Base-by-base conservation (phyloP, 2,797 vertebrate species). In the Eurystomus glaucurus region DNA sequence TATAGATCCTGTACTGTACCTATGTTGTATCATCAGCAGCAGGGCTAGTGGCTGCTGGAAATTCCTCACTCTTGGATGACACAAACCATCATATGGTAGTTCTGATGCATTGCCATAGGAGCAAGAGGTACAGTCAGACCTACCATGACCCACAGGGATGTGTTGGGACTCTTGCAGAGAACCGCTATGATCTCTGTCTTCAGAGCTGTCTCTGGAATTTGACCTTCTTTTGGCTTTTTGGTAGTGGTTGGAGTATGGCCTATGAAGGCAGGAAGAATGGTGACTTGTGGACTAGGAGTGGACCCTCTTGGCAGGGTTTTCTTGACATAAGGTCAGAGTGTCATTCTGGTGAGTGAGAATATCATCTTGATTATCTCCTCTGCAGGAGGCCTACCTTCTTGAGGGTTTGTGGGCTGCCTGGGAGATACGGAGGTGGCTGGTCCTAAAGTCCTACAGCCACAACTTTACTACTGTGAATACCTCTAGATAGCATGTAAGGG, bases 1-100 rank as follows among this genome's bases (percentile, higher is more conserved):
- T 18, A 9, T 1, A 18, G 46, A 52, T 28, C 35, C 57, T 5
- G 0, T 48, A 8, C 19, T 29, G 31, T 1, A 4, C 46, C 11
- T 14, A 1, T 14, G 14, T 20, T 4, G 0, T 8, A 13, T 14
- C 22, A 2, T 28, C 21, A 31, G 54, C 54, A 57, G 31, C 31
- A 15, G 28, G 43, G 14, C 37, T 80, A 51, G 13, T 1, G 3
- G 16, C 50, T 77, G 21, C 60, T 8, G 5, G 10, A 21, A 31
- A 11, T 35, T 62, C 60, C 39, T 69, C 15, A 0, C n/a, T 37
- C 35, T 45, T 14, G 21, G 19, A 72, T 54, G 45, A 37, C 14
- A 14, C 13, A 14, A 60, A 23, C 37, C 2, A 1, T 33, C 28
- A 8, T 43, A 77, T 37, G 39, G 22, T 25, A 18, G 25, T 10